A percentile compares a stretch with the other conserved stretches of the same genome.
Evolutionary conservation across 92 coral and sea anemone species (phyloP).

Genomic region (Epizoanthus scotinus): DNA sequence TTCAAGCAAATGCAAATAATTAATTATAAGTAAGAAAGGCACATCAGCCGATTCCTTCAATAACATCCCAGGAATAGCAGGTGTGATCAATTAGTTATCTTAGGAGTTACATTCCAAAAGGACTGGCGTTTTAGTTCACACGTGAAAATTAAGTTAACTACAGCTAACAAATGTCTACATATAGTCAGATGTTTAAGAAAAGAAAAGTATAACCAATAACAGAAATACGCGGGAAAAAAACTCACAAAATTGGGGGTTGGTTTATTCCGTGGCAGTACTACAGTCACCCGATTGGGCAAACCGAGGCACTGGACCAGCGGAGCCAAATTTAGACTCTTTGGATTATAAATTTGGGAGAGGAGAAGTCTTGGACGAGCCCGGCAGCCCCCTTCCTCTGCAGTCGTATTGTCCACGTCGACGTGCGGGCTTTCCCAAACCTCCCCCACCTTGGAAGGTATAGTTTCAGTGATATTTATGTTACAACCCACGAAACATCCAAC

Average conservation of each 20-base stretch:
- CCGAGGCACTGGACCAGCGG: constrained; percentile 10
- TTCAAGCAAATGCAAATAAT: no score
- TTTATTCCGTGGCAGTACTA: not conserved
- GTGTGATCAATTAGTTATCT: no score
- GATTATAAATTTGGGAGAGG: not conserved
- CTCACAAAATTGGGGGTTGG: constrained; percentile 19
- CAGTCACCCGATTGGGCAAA: constrained; percentile 18
- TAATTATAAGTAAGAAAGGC: no score
- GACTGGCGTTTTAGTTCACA: no score
- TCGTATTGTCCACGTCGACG: constrained; percentile 18
- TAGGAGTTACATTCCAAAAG: no score
- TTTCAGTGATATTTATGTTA: not conserved
- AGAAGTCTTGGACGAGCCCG: constrained; percentile 22
- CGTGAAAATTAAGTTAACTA: no score
- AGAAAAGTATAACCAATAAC: no score
- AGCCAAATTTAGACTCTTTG: not conserved
- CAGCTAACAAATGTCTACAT: no score
- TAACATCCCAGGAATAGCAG: no score
- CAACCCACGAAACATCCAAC: not conserved
- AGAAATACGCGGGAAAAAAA: no score
- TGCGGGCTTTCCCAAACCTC: constrained; percentile 20
- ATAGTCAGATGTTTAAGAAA: no score
- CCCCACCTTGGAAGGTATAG: not conserved
- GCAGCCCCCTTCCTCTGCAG: constrained; percentile 25
- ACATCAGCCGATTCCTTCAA: no score